Percentiles rank a stretch among this genome's conserved stretches.
These are phyloP conservation scores for Hydroisotoma schaefferi DNA, from an alignment of 2,888 invertebrate genomes.

Conservation along the genomic window DNA sequence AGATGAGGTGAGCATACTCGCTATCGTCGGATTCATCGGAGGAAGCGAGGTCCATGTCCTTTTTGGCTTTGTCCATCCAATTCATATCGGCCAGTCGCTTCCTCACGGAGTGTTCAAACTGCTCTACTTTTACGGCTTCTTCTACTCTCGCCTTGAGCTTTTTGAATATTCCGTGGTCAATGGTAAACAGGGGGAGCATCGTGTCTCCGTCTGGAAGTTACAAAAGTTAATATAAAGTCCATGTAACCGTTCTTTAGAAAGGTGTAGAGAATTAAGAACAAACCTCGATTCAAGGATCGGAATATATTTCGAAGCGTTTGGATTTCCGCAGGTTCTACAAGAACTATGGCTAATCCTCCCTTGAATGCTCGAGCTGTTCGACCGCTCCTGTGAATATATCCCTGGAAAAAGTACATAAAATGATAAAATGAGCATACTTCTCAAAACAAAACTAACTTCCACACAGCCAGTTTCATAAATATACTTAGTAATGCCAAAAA, in stretches of 20 bases:
- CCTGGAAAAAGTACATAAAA: conserved; percentile 56
- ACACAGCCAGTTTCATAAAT: too few relatives aligned
- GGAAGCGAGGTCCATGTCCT: conserved; percentile 76
- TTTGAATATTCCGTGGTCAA: conserved; percentile 61
- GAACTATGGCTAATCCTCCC: conserved; percentile 83
- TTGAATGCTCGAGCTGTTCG: conserved; percentile 87
- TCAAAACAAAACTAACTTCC: background rate
- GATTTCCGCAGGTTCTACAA: conserved; percentile 85
- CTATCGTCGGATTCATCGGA: conserved; percentile 61
- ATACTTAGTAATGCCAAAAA: too few relatives aligned
- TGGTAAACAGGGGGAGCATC: conserved; percentile 79
- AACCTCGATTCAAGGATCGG: conserved; percentile 78
- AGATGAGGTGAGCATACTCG: conserved; percentile 4
- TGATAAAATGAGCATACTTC: background rate
- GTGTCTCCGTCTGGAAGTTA: conserved; percentile 58
- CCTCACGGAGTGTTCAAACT: conserved; percentile 64
- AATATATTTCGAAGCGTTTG: conserved; percentile 75
- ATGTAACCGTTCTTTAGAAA: too few relatives aligned
- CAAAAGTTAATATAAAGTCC: background rate
- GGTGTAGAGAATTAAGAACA: conserved; percentile 50
- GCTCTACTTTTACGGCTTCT: conserved; percentile 76
- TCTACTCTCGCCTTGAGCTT: conserved; percentile 68
- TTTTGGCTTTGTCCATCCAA: conserved; percentile 81
- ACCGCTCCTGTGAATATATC: conserved; percentile 95
- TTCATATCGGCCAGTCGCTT: conserved; percentile 67